phyloP scores from a whole-genome alignment of 2,113 vertebrate genomes.

The Tauraco erythrolophus region DNA sequence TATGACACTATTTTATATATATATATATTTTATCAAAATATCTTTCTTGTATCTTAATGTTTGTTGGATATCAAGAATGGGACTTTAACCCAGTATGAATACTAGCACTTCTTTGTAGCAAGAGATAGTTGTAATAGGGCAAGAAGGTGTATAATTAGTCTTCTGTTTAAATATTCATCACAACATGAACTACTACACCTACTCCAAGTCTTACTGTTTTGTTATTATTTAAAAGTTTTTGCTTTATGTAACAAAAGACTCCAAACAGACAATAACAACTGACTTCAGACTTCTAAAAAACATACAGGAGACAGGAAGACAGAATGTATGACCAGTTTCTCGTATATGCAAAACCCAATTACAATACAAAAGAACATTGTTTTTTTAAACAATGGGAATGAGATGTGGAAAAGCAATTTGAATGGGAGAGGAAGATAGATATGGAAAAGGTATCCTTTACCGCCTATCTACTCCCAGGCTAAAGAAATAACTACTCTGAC shows the following conservation, averaged over 20 bases:
- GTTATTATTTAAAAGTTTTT: background rate
- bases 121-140: background rate
- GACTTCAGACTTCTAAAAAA: background rate
- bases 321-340: background rate
- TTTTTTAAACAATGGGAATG: slow-evolving; percentile 33
- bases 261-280: background rate
- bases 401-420: background rate
- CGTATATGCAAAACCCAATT: background rate
- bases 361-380: background rate
- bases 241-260: background rate
- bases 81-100: background rate
- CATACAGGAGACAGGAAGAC: background rate
- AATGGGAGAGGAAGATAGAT: background rate
- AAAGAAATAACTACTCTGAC: background rate
- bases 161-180: background rate
- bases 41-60: background rate
- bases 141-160: background rate
- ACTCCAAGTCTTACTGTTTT: background rate
- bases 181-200: background rate
- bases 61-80: background rate
- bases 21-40: background rate
- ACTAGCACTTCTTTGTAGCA: background rate
- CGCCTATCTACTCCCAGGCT: background rate
- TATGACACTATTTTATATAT: background rate
- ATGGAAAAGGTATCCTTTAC: background rate